Conservation (phyloP, 2,113 vertebrate genomes). For the Epinephelus lanceolatus region DNA sequence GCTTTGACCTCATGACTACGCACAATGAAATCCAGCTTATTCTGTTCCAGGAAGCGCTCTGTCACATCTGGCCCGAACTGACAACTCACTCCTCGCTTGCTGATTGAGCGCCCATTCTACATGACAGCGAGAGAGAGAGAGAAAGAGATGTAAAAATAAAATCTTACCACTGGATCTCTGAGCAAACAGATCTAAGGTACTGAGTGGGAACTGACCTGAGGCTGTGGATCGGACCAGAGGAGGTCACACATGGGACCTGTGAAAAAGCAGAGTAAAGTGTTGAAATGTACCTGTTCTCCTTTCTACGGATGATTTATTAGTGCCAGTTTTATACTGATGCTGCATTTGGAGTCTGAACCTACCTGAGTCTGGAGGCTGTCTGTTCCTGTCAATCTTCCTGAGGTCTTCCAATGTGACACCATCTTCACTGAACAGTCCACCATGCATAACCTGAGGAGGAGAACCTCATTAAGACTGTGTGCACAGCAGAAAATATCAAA, state of each 20-base stretch:
- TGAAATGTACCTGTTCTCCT: not conserved
- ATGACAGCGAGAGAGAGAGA: not conserved
- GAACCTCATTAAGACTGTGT: not conserved
- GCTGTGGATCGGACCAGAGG: conserved; percentile 94
- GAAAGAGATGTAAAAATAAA: no score
- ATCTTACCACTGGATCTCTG: not conserved
- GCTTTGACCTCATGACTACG: conserved; percentile 96
- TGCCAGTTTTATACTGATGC: not conserved
- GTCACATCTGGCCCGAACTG: conserved; percentile 96
- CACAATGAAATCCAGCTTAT: conserved; percentile 92
- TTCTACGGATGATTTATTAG: not conserved
- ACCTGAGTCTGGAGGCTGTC: conserved; percentile 87
- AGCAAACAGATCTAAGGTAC: not conserved
- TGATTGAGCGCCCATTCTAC: conserved; percentile 91
- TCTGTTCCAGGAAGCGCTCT: conserved; percentile 91
- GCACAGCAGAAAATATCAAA: not conserved
- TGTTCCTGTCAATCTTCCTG: conserved; percentile 88
- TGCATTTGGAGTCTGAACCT: not conserved
- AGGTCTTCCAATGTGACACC: conserved; percentile 94
- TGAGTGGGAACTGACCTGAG: conserved; percentile 85
- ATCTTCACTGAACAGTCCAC: conserved; percentile 95
- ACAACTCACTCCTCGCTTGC: conserved; percentile 95
- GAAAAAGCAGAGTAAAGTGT: not conserved
- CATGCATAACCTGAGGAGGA: conserved; percentile 92
- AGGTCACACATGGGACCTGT: conserved; percentile 97